Evolutionary conservation across 1,140 invertebrate species (phyloP), one percentile per base, ranked within the genome.

Genomic region (Agraylea sexmaculata): DNA sequence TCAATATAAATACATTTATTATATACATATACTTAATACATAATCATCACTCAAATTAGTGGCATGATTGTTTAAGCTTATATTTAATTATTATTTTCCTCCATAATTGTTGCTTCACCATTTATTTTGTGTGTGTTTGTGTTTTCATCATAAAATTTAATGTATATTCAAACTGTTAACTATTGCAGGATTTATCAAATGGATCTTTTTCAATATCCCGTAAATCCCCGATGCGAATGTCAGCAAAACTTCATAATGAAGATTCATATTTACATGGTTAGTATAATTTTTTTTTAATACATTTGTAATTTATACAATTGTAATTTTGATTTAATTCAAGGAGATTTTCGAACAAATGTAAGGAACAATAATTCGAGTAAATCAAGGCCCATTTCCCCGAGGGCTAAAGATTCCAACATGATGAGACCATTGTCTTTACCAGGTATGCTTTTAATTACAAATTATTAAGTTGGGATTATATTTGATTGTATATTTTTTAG

Each of bases 401-500:
- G 46, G 21, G 37, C 35, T 16, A 35, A 42, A 37, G 47, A 49
- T 22, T 34, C 31, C 18, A 40, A 40, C 13, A 37, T 33, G 6
- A 38, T 41, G 37, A 37, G 47, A 18, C 47, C 47, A n/a, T 33
- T 49, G 4, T 49, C 47, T 17, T 33, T 49, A 23, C 47, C 47
- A 27, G 47, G 47, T 49, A 13, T 25, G 17, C n/a, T 25, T 25
- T 25, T 25, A 25, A 25, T 25, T 25, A 6, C 7, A 25, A 7
- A 7, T 25, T 25, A 25, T 25, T 25, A 6, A 25, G 23, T 20
- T n/a, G 15, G 18, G 16, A 4, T 37, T 3, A 22, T 43, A 10
- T 10, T 7, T 13, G 16, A 11, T 12, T 35, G 29, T 29, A 27
- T 30, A n/a, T 23, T 21, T 57, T 62, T 12, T 52, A 67, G 64